Evolutionary conservation across 2,113 vertebrate species (phyloP), one percentile per base, ranked within the genome.

Genomic region (Pipra filicauda): DNA sequence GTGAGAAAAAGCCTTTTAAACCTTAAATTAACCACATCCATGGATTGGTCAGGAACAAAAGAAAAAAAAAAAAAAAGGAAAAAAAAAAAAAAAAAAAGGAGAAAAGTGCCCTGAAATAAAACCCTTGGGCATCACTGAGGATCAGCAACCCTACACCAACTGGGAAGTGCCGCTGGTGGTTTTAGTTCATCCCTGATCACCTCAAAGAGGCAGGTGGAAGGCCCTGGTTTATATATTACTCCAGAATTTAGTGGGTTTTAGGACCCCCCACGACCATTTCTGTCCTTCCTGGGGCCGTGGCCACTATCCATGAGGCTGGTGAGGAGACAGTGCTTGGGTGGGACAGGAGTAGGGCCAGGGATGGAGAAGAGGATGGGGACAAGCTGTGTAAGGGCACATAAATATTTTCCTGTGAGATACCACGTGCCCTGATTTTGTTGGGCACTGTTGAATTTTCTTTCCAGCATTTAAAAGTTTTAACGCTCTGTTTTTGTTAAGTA

Each of bases 1-100:
- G 96, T 71, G 96, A 96, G 90, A 89, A 97, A 97, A 97, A 94
- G 18, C 86, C 91, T 97, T 93, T 95, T 91, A 97, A 97, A 98
- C 81, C 72, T 88, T 92, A 97, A 97, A 96, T 88, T 97, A 94
- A 89, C 95, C 95, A 76, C 96, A 93, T 87, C 58, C 77, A 93
- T 24, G 23, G 72, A 89, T 71, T 85, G 89, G 89, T 94, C 43
- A 71, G 93, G 78, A 14, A 14, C 8, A 39, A 11, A 11, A 28
- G 4, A 6, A 75, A 75, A 14, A 30, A 30, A 12, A 31, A 13
- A 11, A 27, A 12, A 18, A 3, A 39, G n/a, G n/a, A n/a, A n/a
- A n/a, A 6, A 75, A 75, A 14, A 30, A 30, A 12, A 31, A 13
- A 11, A 27, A 12, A 18, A 3, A 39, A 0, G 17, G 6, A 92